Evolutionary conservation across 2,113 vertebrate genomes (phyloP).

Genomic region (Barnardius zonarius): DNA sequence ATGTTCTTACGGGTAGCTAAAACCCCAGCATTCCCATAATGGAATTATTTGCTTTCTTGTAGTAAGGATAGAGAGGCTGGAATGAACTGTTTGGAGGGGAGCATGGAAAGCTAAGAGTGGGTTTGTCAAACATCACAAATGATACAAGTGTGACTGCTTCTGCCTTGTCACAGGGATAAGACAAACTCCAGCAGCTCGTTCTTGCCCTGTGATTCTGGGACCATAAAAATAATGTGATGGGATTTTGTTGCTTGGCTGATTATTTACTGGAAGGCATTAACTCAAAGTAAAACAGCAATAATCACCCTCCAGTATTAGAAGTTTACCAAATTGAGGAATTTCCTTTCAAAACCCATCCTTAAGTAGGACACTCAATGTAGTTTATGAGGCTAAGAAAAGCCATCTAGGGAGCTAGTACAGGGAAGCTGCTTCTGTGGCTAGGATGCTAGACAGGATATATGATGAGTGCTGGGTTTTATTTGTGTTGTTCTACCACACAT

Average conservation of each 20-base stretch:
- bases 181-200: neutral
- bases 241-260: neutral
- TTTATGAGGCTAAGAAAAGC: constrained; percentile 6
- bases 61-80: neutral
- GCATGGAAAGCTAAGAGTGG: accelerated
- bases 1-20: neutral
- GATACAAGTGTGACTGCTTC: neutral
- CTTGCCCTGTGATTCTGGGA: neutral
- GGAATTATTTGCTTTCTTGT: neutral
- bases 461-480: neutral
- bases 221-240: accelerated
- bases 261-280: neutral
- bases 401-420: neutral
- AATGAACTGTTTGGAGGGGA: neutral
- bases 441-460: neutral
- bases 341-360: neutral
- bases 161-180: neutral
- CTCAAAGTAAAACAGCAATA: neutral
- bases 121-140: neutral
- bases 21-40: neutral
- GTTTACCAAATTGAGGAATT: neutral
- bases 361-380: neutral
- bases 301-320: neutral
- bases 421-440: neutral
- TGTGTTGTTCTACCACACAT: neutral